Conservation (phyloP, 2,797 vertebrate genomes). For the Sitta carolinensis region DNA sequence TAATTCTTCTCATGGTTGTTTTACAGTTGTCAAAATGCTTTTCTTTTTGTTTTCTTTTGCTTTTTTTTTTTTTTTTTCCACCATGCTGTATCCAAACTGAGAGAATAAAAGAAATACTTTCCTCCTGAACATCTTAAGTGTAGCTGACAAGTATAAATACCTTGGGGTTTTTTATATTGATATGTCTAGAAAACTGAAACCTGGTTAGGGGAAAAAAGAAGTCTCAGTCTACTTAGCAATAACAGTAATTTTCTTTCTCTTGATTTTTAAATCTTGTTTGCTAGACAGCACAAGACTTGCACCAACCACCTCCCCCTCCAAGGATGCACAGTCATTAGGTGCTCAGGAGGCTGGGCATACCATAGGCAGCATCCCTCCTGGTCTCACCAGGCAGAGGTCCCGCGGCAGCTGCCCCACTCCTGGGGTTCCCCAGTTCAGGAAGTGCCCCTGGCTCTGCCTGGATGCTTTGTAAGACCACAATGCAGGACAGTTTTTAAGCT, state of each 20-base stretch:
- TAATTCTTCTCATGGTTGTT: neutral
- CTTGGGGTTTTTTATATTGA: neutral
- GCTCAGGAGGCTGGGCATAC: neutral
- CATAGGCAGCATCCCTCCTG: neutral
- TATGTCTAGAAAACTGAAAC: neutral
- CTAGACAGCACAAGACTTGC: neutral
- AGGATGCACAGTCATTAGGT: neutral
- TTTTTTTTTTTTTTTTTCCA: neutral
- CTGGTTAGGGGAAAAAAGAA: neutral
- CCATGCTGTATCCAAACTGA: neutral
- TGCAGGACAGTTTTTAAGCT: neutral
- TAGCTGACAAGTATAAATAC: neutral
- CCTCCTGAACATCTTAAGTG: neutral
- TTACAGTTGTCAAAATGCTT: neutral
- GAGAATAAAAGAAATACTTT: neutral
- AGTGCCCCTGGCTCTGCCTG: neutral
- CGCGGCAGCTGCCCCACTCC: neutral
- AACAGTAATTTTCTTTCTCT: neutral
- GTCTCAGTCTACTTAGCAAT: neutral
- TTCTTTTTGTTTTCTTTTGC: neutral
- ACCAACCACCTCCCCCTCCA: neutral
- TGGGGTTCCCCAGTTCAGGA: rapidly evolving
- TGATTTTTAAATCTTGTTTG: neutral
- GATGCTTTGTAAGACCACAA: neutral
- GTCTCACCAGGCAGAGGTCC: neutral